Evolutionary conservation across 2,797 vertebrate species (phyloP), one percentile per base, ranked within the genome.

Genomic region (Neosalanx taihuensis): DNA sequence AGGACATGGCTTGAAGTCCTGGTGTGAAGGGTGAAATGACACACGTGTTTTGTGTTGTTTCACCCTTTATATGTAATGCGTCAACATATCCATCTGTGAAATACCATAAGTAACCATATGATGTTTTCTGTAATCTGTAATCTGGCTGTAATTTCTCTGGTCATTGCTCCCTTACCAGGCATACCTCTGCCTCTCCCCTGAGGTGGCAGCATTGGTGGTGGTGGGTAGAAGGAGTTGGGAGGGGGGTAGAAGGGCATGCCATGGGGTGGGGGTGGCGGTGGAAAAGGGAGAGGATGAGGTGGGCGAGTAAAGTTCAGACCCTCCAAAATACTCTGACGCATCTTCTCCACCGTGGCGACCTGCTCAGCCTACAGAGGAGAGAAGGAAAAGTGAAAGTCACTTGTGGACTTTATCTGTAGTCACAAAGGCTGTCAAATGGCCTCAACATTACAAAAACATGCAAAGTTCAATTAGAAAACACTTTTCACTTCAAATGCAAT

Each of bases 291-390:
- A 35, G 93, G 93, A 81, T 95, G 94, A 84, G 90, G 95, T 68
- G 94, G 95, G 84, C 95, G 94, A 82, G 93, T 90, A 87, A 98
- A 94, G 92, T 90, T 94, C 84, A 98, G 92, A 81, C 96, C 96
- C 91, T 98, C 97, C 80, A 97, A 91, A 85, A 98, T 96, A 84
- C 96, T 97, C 86, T 96, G 95, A 70, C 94, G 94, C 96, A 98
- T 98, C 89, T 95, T 97, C 88, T 98, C 96, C 85, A 97, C 95
- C 89, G 95, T 95, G 83, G 94, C 91, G 81, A 93, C 95, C 88
- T 95, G 92, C 86, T 98, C 96, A 77, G 93, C 89, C 96, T 98
- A 72, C 60, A 68, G 29, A 72, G 56, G 73, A 69, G 29, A 74
- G 20, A 67, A 49, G 60, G 15, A 31, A 68, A 26, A 31, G 29